Conservation (phyloP, 2,797 vertebrate genomes). For the Melanotaenia parkinsoni region DNA sequence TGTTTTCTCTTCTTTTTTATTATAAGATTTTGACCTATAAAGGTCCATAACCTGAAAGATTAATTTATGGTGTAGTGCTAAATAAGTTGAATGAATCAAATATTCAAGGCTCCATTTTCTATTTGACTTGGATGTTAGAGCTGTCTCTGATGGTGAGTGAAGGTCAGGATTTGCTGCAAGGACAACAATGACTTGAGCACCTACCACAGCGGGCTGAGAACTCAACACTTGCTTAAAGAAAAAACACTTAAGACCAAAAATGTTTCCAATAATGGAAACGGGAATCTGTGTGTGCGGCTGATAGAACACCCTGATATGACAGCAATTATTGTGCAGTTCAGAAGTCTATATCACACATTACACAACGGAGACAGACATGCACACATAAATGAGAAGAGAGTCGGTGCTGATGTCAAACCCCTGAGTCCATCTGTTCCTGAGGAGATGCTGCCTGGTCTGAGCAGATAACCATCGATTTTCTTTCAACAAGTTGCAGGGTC, state of each 20-base stretch:
- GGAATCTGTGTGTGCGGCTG: neutral
- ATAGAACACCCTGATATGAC: constrained; percentile 25
- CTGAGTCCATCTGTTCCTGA: no score
- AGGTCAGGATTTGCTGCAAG: neutral
- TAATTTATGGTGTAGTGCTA: neutral
- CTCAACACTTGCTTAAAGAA: neutral
- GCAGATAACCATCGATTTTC: constrained; percentile 66
- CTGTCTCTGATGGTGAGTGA: neutral
- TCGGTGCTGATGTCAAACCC: neutral
- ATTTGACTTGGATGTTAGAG: neutral
- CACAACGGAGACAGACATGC: neutral
- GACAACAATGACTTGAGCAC: neutral
- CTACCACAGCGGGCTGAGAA: neutral
- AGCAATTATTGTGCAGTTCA: neutral
- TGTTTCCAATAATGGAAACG: neutral
- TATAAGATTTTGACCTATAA: neutral
- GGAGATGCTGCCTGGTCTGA: neutral
- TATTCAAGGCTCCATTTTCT: constrained; percentile 1
- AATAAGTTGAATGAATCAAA: neutral
- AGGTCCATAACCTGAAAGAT: neutral
- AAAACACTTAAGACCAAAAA: neutral
- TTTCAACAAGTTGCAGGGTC: constrained; percentile 51
- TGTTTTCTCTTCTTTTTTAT: neutral
- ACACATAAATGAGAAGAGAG: constrained; percentile 9
- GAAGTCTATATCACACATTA: neutral